A percentile compares a stretch with the other conserved stretches of the same genome.
These are phyloP conservation scores for Catagonus wagneri DNA, from an alignment of 2,113 vertebrate genomes.

Conservation along the genomic window DNA sequence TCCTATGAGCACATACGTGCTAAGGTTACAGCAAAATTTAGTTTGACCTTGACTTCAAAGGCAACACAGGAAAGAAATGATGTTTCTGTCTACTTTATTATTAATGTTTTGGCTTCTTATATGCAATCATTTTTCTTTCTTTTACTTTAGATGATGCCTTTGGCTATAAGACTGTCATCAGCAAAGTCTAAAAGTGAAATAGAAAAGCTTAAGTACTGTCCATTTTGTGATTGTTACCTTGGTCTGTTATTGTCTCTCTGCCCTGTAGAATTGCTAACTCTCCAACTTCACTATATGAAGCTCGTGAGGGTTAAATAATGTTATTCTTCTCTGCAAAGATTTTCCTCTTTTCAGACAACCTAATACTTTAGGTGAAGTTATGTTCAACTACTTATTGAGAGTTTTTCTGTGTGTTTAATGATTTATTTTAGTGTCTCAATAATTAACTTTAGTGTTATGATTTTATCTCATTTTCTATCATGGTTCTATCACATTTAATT, in stretches of 20 bases:
- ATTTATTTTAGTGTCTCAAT: not conserved
- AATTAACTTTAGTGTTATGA: not conserved
- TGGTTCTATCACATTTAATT: not conserved
- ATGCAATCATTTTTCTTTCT: not conserved
- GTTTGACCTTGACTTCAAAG: not conserved
- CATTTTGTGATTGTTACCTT: not conserved
- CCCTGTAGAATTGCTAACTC: not conserved
- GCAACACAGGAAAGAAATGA: not conserved
- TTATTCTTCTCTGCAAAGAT: slow-evolving; percentile 48
- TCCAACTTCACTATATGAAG: slow-evolving; percentile 34
- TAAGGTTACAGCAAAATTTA: not conserved
- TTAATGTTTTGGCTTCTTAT: not conserved
- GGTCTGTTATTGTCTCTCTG: not conserved
- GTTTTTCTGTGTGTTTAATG: not conserved
- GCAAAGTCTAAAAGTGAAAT: not conserved
- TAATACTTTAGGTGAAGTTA: not conserved
- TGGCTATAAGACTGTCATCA: not conserved
- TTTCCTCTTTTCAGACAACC: slow-evolving; percentile 29
- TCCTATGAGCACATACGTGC: not conserved
- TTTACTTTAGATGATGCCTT: slow-evolving; percentile 12
- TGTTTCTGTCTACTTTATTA: not conserved
- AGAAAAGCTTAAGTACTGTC: slow-evolving; percentile 32
- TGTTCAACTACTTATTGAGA: not conserved
- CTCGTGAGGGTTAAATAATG: slow-evolving; percentile 50
- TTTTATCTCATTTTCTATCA: not conserved